Percentiles rank a stretch among this genome's conserved stretches.
These are phyloP conservation scores for Thinocorus orbignyianus DNA, from an alignment of 2,113 vertebrate species.

Conservation along the genomic window DNA sequence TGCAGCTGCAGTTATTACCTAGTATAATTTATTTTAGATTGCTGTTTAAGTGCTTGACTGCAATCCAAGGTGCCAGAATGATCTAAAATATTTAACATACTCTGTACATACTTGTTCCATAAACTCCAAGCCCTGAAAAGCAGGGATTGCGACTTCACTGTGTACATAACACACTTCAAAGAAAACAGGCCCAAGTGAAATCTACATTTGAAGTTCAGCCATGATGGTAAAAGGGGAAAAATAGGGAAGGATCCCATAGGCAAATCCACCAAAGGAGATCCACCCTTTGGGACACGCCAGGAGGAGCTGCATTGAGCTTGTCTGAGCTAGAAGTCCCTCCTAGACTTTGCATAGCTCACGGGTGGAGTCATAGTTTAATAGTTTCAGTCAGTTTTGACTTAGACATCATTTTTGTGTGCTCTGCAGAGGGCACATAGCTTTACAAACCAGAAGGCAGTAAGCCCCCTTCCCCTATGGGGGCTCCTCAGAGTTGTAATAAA, in stretches of 20 bases:
- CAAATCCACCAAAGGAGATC: conserved; percentile 30
- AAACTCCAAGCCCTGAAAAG: conserved; percentile 50
- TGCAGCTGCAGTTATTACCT: background rate
- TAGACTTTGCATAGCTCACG: conserved; percentile 47
- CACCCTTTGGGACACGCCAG: conserved; percentile 50
- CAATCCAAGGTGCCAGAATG: conserved; percentile 32
- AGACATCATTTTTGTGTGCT: background rate
- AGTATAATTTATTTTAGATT: conserved; percentile 28
- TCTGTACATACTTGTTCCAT: conserved; percentile 58
- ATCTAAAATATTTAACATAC: conserved; percentile 48
- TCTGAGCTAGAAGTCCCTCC: conserved; percentile 64
- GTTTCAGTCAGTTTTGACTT: conserved; percentile 37
- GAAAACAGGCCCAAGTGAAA: conserved; percentile 31
- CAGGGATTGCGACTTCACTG: conserved; percentile 43
- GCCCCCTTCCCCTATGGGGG: background rate
- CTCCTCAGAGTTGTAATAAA: background rate
- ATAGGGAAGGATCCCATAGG: conserved; percentile 36
- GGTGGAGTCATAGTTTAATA: conserved; percentile 46
- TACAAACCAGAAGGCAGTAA: background rate
- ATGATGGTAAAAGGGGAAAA: conserved; percentile 55
- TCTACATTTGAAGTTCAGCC: conserved; percentile 61
- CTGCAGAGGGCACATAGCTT: background rate
- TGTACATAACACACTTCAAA: conserved; percentile 65
- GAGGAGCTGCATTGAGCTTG: conserved; percentile 49
- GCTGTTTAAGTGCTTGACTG: conserved; percentile 24